These are phyloP conservation scores for Axinella damicornis DNA, from an alignment of 37 sponge, comb jelly and placozoan species.

Conservation along the genomic window DNA sequence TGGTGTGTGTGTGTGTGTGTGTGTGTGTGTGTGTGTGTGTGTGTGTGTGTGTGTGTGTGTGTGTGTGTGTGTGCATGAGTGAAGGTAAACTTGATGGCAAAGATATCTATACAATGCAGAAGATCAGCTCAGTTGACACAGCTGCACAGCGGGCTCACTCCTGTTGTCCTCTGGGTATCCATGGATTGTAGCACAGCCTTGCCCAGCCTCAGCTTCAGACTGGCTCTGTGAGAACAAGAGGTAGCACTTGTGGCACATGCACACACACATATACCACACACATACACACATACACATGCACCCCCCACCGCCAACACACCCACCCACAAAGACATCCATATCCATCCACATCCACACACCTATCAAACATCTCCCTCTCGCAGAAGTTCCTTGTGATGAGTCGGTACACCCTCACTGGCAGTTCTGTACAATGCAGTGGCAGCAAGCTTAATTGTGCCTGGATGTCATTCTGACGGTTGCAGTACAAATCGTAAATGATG, in stretches of 20 bases:
- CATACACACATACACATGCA: too few relatives aligned
- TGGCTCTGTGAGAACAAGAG: slow-evolving; percentile 68
- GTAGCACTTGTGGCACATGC: not conserved
- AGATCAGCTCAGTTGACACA: not conserved
- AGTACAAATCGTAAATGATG: slow-evolving; percentile 97
- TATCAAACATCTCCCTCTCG: slow-evolving; percentile 97
- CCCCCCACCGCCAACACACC: too few relatives aligned
- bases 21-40: too few relatives aligned
- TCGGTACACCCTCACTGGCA: slow-evolving; percentile 95
- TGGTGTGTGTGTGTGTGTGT: not conserved
- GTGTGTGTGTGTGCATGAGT: too few relatives aligned
- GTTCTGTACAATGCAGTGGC: slow-evolving; percentile 94
- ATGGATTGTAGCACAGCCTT: slow-evolving; percentile 93
- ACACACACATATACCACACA: too few relatives aligned
- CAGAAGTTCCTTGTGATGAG: slow-evolving; percentile 92
- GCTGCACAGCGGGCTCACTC: not conserved
- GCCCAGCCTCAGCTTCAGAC: slow-evolving; percentile 93
- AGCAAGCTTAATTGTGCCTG: slow-evolving; percentile 96
- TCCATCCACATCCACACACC: slow-evolving; percentile 30
- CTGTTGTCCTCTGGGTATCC: slow-evolving; percentile 4
- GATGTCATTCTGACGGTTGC: slow-evolving; percentile 98
- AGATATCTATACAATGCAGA: not conserved
- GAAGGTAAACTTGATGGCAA: too few relatives aligned
- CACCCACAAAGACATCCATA: too few relatives aligned
- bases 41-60: too few relatives aligned